Conservation (phyloP, 2,888 invertebrate genomes). For the Notodonta ziczac region DNA sequence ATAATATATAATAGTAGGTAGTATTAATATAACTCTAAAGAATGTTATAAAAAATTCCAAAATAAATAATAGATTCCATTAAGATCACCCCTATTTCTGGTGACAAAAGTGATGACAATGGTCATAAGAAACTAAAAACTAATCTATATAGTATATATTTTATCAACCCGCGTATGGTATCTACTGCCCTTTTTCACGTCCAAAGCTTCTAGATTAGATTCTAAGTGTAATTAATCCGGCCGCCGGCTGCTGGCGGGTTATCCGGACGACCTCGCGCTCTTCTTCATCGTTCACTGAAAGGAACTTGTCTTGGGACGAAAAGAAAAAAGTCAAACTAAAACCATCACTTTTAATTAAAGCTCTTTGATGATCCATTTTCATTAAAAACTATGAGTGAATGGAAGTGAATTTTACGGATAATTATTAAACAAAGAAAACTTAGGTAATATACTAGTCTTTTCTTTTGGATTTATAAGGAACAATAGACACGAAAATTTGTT, state of each 20-base stretch:
- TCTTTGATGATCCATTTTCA: background rate
- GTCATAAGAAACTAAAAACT: background rate
- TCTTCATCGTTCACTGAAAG: background rate
- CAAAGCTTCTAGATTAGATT: background rate
- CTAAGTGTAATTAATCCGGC: background rate
- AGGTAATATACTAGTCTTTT: too few species aligned
- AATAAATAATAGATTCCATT: too few species aligned
- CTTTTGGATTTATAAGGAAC: too few species aligned
- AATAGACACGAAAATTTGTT: too few species aligned
- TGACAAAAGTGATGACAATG: too few species aligned
- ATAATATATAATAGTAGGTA: too few species aligned
- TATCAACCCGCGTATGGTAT: background rate
- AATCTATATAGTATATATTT: background rate
- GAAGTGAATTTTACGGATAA: background rate
- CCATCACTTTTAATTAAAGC: constrained; percentile 1
- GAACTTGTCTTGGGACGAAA: background rate
- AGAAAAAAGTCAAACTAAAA: background rate
- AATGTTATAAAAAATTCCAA: too few species aligned
- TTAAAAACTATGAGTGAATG: background rate
- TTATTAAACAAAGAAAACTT: background rate
- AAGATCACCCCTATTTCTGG: too few species aligned
- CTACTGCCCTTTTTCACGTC: background rate
- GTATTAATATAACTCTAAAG: too few species aligned
- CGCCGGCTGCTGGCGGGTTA: background rate
- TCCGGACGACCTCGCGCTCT: background rate